Base-by-base conservation (phyloP, 2,797 vertebrate species). In the Manis javanica region DNA sequence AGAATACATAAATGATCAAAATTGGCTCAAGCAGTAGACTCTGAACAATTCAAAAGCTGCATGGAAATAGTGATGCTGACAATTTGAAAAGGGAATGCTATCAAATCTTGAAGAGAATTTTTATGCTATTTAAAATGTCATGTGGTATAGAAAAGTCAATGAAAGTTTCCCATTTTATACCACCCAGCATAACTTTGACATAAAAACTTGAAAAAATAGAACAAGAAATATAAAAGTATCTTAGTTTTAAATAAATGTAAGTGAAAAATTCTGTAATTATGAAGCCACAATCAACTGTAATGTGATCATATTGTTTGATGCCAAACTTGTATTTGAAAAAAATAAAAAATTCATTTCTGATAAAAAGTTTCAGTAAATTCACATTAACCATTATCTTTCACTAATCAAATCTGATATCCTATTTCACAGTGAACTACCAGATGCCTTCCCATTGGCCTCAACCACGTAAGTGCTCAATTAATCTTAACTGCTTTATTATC, bases 1-100 rank as follows among this genome's bases (percentile, higher is more conserved):
- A 79, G 68, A 90, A 97, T 90, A 92, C 23, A 95, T 1, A 94
- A 96, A 85, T 87, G 26, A 89, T 61, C 92, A 94, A 94, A 96
- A 81, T 24, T 78, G 83, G 95, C 13, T 97, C 42, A 49, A 81
- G 69, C 85, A 84, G 55, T 29, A 61, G 51, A 81, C 19, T 66
- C 63, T 85, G 37, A 94, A 89, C 24, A 90, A 93, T 68, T 97
- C 64, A 84, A 34, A 88, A 85, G 78, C 63, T 57, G 63, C 15
- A 63, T 8, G 31, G 39, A 74, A 88, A 94, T 3, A 84, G 34
- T 3, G 79, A 89, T 64, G 23, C 31, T 83, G 74, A 79, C 34
- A 92, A 37, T 85, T 92, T 97, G 83, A 72, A 2, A 88, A 19
- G n/a, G 21, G 21, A 57, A 23, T 14, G 90, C 55, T 79, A 78